Evolutionary conservation across 2,113 vertebrate genomes (phyloP).

Genomic region (Mandrillus leucophaeus): DNA sequence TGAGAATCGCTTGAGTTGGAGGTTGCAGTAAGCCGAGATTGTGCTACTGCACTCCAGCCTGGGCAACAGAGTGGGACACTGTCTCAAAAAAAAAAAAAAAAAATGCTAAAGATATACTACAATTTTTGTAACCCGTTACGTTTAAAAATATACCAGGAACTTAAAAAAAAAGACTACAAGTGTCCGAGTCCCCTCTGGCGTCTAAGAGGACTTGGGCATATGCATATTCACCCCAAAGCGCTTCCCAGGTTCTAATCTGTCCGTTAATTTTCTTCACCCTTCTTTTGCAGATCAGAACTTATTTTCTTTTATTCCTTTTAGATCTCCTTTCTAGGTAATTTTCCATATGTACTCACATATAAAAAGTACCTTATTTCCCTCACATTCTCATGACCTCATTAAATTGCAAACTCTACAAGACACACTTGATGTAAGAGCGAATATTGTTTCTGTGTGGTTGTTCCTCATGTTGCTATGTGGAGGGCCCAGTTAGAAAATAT

Average conservation of each 20-base stretch:
- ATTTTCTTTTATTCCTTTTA: not conserved
- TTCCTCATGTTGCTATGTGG: not conserved
- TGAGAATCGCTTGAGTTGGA: no score
- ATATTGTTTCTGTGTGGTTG: not conserved
- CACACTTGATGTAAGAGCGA: not conserved
- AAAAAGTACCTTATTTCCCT: not conserved
- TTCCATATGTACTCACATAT: not conserved
- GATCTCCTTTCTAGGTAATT: not conserved
- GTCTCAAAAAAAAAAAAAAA: no score
- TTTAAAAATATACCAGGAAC: not conserved
- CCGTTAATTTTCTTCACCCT: not conserved
- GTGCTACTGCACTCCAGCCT: no score
- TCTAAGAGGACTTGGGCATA: not conserved
- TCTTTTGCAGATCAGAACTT: not conserved
- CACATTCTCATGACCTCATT: slow-evolving; percentile 14
- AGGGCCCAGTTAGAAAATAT: not conserved
- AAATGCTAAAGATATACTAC: not conserved
- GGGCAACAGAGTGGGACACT: no score
- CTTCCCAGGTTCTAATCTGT: rapidly evolving
- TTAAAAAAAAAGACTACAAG: not conserved
- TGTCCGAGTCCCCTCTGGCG: not conserved
- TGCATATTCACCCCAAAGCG: rapidly evolving
- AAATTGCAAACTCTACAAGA: not conserved
- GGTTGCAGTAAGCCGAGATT: no score
- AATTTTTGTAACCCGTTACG: not conserved